Evolutionary conservation across 2,797 vertebrate genomes (phyloP), one percentile per base, ranked within the genome.

Genomic region (Epinephelus coioides): DNA sequence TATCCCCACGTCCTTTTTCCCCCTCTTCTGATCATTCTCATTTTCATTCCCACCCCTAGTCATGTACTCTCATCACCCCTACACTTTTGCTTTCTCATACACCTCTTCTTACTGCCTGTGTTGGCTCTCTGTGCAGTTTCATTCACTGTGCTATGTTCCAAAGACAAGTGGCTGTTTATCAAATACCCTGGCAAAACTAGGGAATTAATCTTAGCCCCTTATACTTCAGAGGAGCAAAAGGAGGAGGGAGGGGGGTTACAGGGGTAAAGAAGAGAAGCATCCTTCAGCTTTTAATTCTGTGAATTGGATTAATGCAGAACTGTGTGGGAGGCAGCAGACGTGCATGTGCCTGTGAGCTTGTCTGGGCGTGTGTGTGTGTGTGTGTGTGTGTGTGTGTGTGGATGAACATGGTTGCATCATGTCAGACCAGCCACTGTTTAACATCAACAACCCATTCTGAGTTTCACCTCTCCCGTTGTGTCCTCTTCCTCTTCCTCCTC

Each of bases 131-230:
- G 54, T 54, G 72, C 69, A 81, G 56, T 91, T 91, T 79, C 81
- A 87, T 91, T 89, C 68, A 80, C 57, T 70, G 72, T 69, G 60
- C 83, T 89, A 43, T 79, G 88, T 88, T 90, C 89, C 82, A 84
- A 89, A 92, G 93, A 93, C 90, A 91, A 93, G 88, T 90, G 82
- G 84, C 88, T 92, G 88, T 92, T 93, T 90, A 92, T 94, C 90
- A 93, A 91, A 92, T 83, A 88, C 83, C 81, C 83, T 74, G 78
- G 79, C 79, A 90, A 89, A 92, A 90, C 82, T 75, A 69, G 77
- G 79, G 83, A 91, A 94, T 94, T 92, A 92, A 94, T 94, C 89
- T 86, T 60, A 80, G 70, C 51, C 76, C 82, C 83, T 88, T 89
- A 88, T 93, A 87, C 76, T 84, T 76, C 1, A 15, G 19, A 30